phyloP scores from a whole-genome alignment of 2,888 invertebrate species.

The Acrobasis suavella region DNA sequence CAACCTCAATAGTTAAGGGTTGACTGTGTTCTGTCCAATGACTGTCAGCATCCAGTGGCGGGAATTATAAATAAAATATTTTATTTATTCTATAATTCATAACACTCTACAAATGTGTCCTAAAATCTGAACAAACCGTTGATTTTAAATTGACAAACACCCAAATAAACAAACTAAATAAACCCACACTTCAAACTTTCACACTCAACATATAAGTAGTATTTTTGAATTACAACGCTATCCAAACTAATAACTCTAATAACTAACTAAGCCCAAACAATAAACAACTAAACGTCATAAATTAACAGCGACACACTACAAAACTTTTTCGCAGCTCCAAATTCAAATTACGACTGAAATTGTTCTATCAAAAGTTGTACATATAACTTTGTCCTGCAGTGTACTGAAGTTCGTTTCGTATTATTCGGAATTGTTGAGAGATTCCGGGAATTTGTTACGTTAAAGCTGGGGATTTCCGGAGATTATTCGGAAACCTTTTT shows the following conservation, averaged over 20 bases:
- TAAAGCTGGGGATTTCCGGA: neutral
- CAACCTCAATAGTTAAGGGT: too few relatives aligned
- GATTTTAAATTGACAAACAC: too few relatives aligned
- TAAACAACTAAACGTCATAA: neutral
- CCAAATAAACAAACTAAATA: too few relatives aligned
- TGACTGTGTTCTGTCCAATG: too few relatives aligned
- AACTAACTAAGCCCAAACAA: neutral
- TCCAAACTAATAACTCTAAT: neutral
- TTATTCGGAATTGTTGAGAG: slow-evolving; percentile 37
- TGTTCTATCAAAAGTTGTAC: slow-evolving; percentile 30
- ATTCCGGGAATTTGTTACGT: slow-evolving; percentile 34
- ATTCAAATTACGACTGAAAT: slow-evolving; percentile 22
- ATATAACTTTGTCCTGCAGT: slow-evolving; percentile 37
- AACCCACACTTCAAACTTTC: too few relatives aligned
- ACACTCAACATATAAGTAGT: too few relatives aligned
- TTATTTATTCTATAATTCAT: too few relatives aligned
- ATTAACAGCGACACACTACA: neutral
- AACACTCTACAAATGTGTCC: too few relatives aligned
- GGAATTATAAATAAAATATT: too few relatives aligned
- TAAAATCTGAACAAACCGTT: too few relatives aligned
- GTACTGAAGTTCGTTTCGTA: slow-evolving; percentile 34
- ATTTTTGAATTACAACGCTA: too few relatives aligned
- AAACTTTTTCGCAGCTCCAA: slow-evolving; percentile 7
- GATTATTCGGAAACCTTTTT: neutral
- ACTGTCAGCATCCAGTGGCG: too few relatives aligned